Conservation (phyloP, 2,113 vertebrate genomes). For the Sylvilagus bachmani region DNA sequence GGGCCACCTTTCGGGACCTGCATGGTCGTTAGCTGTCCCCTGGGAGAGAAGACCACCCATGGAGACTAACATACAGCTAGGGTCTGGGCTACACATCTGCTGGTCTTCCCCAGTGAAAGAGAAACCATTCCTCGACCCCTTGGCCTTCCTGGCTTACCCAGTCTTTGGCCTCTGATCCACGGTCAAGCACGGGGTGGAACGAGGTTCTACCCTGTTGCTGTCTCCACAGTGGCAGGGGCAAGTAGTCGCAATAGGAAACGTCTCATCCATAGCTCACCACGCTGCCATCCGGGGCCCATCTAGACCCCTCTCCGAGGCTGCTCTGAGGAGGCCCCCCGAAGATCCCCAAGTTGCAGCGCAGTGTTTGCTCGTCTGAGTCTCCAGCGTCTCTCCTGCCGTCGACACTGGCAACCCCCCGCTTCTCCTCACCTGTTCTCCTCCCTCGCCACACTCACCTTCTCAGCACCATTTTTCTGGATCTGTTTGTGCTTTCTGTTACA, state of each 20-base stretch:
- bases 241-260: too few species aligned
- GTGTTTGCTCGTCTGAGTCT: not conserved
- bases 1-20: not conserved
- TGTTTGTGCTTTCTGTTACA: not conserved
- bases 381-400: conserved; percentile 4
- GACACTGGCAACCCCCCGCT: not conserved
- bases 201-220: not conserved
- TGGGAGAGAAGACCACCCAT: not conserved
- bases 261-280: not conserved
- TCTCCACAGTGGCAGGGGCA: not conserved
- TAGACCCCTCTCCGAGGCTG: not conserved
- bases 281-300: not conserved
- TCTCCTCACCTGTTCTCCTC: not conserved
- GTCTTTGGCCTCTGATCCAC: not conserved
- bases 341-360: not conserved
- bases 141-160: not conserved
- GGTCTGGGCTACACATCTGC: not conserved
- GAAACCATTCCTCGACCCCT: not conserved
- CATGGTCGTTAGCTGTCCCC: not conserved
- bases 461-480: not conserved
- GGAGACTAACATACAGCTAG: not conserved
- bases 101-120: not conserved
- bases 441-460: not conserved
- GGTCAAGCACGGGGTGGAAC: not conserved
- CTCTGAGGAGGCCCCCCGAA: not conserved